Evolutionary conservation across 1,140 invertebrate genomes (phyloP).

Genomic region (Euura saliciscinereae): DNA sequence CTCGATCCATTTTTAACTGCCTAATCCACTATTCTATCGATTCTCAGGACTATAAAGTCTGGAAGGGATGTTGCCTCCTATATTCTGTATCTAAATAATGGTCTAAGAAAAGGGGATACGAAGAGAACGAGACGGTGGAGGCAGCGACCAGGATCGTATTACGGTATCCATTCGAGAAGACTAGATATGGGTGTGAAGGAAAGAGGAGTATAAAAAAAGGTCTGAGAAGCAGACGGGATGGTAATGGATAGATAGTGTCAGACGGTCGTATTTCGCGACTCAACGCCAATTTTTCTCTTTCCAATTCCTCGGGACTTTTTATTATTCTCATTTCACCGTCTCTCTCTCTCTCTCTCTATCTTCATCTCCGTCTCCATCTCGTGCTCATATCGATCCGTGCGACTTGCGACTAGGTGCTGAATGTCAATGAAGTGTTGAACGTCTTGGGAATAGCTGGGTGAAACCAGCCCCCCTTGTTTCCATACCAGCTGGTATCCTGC

Average conservation of each 20-base stretch:
- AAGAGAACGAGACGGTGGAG: neutral
- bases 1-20: neutral
- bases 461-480: too few species aligned
- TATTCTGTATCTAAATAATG: too few species aligned
- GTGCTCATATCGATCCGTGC: too few species aligned
- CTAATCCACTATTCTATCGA: neutral
- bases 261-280: slow-evolving; percentile 36
- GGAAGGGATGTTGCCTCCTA: neutral
- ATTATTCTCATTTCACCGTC: neutral
- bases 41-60: neutral
- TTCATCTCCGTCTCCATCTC: neutral
- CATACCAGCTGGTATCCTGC: too few species aligned
- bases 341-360: neutral
- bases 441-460: too few species aligned
- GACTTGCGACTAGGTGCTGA: too few species aligned
- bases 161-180: too few species aligned
- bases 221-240: slow-evolving; percentile 23
- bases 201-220: neutral
- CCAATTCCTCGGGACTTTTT: neutral
- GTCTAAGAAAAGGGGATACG: neutral
- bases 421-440: too few species aligned
- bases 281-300: slow-evolving; percentile 32
- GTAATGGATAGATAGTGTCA: slow-evolving; percentile 43
- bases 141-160: too few species aligned
- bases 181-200: too few species aligned